These are phyloP conservation scores for Stomatorhinus walkeri DNA, from an alignment of 2,797 vertebrate species.

Conservation along the genomic window DNA sequence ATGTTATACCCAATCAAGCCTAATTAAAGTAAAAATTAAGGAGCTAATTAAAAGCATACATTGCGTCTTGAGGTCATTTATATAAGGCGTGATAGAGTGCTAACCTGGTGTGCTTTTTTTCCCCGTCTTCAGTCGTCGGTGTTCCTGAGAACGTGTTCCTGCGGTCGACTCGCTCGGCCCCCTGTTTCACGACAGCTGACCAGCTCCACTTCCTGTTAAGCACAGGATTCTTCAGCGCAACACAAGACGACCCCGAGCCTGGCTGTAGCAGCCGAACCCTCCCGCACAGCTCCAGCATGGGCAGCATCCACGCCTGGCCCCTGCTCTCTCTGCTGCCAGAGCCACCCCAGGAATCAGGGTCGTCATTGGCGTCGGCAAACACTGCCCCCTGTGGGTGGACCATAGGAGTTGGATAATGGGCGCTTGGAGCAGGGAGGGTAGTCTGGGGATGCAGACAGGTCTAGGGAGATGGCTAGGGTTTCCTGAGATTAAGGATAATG, in stretches of 20 bases:
- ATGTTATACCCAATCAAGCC: background rate
- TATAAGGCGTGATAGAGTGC: background rate
- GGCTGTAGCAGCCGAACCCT: background rate
- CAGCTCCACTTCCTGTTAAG: background rate
- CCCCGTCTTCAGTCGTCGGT: background rate
- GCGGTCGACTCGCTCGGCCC: constrained; percentile 59
- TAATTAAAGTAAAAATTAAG: background rate
- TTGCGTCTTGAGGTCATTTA: background rate
- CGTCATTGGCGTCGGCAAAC: background rate
- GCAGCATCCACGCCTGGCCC: constrained; percentile 39
- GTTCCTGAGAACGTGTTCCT: constrained; percentile 35
- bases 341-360: background rate
- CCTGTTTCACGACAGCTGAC: constrained; percentile 47
- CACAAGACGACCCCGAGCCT: background rate
- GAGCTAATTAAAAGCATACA: background rate
- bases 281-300: constrained; percentile 59
- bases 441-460: background rate
- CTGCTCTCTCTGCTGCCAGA: constrained; percentile 33
- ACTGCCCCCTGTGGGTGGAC: constrained; percentile 52
- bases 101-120: background rate
- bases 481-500: background rate
- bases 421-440: background rate
- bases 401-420: constrained; percentile 51
- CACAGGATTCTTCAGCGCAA: constrained; percentile 25
- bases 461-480: background rate